phyloP scores from a whole-genome alignment of 1,140 invertebrate genomes.

The Caenorhabditis brenneri region DNA sequence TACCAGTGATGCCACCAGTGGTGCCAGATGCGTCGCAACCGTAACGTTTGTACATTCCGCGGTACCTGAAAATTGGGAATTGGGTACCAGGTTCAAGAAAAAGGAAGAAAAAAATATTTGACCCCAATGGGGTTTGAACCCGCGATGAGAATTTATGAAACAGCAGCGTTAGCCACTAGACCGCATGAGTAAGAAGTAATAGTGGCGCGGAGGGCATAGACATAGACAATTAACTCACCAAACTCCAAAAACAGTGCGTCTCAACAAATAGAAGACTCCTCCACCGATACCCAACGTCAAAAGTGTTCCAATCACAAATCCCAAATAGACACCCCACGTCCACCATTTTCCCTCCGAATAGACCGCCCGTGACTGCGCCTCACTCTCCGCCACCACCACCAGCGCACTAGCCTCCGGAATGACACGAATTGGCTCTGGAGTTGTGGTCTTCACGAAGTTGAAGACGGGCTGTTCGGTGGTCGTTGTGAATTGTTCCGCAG shows the following conservation, averaged over 20 bases:
- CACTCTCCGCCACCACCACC: not conserved
- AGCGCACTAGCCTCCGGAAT: not conserved
- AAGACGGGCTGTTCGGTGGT: not conserved
- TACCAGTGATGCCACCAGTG: slow-evolving; percentile 43
- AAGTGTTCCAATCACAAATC: not conserved
- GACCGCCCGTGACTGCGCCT: not conserved
- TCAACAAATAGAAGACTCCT: not conserved
- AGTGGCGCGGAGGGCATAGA: too few relatives aligned
- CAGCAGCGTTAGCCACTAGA: too few relatives aligned
- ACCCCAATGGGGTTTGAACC: too few relatives aligned
- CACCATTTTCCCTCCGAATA: not conserved
- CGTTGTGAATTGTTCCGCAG: not conserved
- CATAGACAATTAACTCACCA: too few relatives aligned
- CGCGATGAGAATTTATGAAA: too few relatives aligned
- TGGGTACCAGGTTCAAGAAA: too few relatives aligned
- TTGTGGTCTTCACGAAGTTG: not conserved
- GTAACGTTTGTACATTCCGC: slow-evolving; percentile 50
- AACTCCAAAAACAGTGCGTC: not conserved
- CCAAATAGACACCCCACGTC: not conserved
- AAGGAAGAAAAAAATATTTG: too few relatives aligned
- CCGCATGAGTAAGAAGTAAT: too few relatives aligned
- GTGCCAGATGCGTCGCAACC: slow-evolving; percentile 42
- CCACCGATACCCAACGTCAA: not conserved
- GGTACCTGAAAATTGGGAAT: slow-evolving; percentile 12
- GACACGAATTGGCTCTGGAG: not conserved